These are phyloP conservation scores for Chlorops oryzae DNA, from an alignment of 1,140 invertebrate species.

Conservation along the genomic window DNA sequence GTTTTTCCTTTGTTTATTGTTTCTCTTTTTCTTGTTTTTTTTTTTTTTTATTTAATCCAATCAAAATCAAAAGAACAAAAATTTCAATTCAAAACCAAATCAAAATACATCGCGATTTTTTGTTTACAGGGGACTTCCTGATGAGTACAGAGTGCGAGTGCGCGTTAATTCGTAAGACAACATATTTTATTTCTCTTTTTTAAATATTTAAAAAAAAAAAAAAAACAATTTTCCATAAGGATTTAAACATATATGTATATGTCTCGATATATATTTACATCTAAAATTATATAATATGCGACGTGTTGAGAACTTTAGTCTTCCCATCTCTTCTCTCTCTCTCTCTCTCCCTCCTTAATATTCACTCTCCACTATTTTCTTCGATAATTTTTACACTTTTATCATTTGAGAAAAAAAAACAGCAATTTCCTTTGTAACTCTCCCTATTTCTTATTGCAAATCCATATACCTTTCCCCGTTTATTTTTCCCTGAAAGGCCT, in stretches of 20 bases:
- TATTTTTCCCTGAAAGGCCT: too few relatives aligned
- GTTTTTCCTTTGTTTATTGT: too few relatives aligned
- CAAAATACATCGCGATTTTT: conserved; percentile 55
- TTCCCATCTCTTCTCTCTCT: conserved; percentile 11
- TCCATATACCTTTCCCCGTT: too few relatives aligned
- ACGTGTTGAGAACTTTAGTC: too few relatives aligned
- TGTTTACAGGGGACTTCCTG: conserved; percentile 67
- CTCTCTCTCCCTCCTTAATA: conserved; percentile 4
- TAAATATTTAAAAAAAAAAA: background rate
- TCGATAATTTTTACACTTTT: too few relatives aligned
- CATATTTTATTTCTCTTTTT: conserved; percentile 32
- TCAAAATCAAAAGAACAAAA: conserved; percentile 20
- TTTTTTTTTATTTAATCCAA: conserved; percentile 6
- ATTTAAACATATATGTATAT: background rate
- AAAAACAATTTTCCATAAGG: background rate
- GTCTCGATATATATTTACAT: conserved; percentile 13
- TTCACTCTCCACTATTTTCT: conserved; percentile 1
- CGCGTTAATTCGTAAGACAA: conserved; percentile 67
- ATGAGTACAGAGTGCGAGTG: conserved; percentile 70
- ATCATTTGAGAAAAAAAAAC: too few relatives aligned
- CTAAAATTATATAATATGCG: conserved; percentile 7
- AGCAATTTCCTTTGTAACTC: too few relatives aligned
- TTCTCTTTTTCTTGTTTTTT: background rate
- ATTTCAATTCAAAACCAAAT: conserved; percentile 29
- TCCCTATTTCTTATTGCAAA: too few relatives aligned